Conservation (phyloP, 1,140 invertebrate genomes). For the Philopotamus ludificatus region DNA sequence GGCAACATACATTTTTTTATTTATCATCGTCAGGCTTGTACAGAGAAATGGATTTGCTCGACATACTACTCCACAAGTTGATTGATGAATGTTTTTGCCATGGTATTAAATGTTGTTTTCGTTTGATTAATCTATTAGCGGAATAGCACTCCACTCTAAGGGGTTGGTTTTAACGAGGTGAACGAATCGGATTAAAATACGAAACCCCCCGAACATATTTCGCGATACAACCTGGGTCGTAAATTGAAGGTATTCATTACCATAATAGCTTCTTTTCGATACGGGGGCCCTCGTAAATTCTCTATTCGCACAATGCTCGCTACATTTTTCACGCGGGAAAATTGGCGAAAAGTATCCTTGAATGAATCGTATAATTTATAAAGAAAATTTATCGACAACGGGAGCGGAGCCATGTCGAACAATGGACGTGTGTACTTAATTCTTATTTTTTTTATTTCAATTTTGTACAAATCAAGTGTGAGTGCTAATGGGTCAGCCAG, state of each 20-base stretch:
- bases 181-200: not conserved
- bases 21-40: too few species aligned
- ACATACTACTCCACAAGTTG: not conserved
- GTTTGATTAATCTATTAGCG: not conserved
- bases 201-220: not conserved
- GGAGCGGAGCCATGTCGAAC: not conserved
- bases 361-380: constrained; percentile 31
- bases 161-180: not conserved
- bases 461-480: too few species aligned
- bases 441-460: too few species aligned
- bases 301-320: constrained; percentile 27
- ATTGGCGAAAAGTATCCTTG: constrained; percentile 7
- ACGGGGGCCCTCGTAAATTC: constrained; percentile 21
- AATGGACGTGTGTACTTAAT: too few species aligned
- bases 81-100: constrained; percentile 5
- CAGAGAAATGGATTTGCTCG: too few species aligned
- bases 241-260: constrained; percentile 30
- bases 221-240: not conserved
- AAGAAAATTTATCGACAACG: constrained; percentile 23
- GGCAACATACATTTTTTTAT: too few species aligned
- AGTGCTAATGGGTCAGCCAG: too few species aligned
- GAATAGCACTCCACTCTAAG: not conserved
- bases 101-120: not conserved
- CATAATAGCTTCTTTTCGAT: constrained; percentile 32
- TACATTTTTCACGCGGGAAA: constrained; percentile 22